A percentile compares a stretch with the other conserved stretches of the same genome.
These are phyloP conservation scores for Eupithecia inturbata DNA, from an alignment of 2,888 invertebrate genomes.

Conservation along the genomic window DNA sequence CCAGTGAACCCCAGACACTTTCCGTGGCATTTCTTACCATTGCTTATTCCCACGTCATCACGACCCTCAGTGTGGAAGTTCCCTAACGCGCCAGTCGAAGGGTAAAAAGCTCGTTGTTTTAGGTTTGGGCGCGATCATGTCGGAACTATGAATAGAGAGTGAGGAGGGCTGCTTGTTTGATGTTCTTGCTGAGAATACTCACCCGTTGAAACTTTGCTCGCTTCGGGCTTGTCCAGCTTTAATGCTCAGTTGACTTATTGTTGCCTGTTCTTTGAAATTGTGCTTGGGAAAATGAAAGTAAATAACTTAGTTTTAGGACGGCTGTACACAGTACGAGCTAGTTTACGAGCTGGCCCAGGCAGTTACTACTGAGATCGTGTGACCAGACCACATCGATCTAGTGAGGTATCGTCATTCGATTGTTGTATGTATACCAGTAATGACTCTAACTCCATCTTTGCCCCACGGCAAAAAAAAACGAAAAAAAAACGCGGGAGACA, in stretches of 20 bases:
- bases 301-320: neutral
- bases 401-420: no score
- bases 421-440: no score
- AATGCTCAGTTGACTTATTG: neutral
- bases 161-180: constrained; percentile 13
- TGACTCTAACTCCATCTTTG: no score
- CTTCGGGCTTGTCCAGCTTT: constrained; percentile 3
- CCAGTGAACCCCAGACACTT: neutral
- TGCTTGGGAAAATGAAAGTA: neutral
- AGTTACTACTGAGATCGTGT: no score
- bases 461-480: no score
- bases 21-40: neutral
- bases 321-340: neutral
- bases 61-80: neutral
- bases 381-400: no score
- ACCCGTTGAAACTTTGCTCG: constrained; percentile 8
- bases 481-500: no score
- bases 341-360: no score
- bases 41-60: neutral
- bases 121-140: constrained; percentile 30
- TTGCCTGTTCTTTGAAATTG: neutral
- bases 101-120: constrained; percentile 28
- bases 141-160: constrained; percentile 21
- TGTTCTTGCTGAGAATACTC: constrained; percentile 7
- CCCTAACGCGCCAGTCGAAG: neutral